phyloP scores from a whole-genome alignment of 30 jellyfish, hydroid and myxozoan genomes.

The Aurelia aurita region DNA sequence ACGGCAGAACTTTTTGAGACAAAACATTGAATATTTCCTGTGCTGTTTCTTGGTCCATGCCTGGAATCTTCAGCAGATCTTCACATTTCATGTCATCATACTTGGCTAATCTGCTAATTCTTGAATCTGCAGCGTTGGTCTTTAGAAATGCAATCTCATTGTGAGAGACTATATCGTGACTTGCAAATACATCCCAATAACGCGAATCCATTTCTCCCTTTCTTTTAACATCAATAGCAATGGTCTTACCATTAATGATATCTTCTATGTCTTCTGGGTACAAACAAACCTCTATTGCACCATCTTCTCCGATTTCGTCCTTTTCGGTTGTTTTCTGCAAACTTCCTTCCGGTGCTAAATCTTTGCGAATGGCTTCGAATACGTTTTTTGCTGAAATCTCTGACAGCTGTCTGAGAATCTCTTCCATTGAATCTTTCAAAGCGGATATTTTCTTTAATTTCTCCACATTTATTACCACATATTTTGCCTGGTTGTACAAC shows the following conservation, averaged over 20 bases:
- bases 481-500: not conserved
- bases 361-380: not conserved
- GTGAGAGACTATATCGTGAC: not conserved
- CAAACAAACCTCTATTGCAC: not conserved
- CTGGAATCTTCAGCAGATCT: slow-evolving; percentile 3
- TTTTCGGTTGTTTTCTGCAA: not conserved
- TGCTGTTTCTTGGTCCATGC: not conserved
- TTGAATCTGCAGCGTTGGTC: not conserved
- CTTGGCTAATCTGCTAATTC: not conserved
- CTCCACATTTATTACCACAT: slow-evolving; percentile 12
- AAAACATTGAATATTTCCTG: not conserved
- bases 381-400: not conserved
- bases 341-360: not conserved
- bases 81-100: not conserved
- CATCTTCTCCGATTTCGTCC: not conserved
- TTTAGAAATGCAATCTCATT: slow-evolving; percentile 1
- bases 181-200: slow-evolving; percentile 2
- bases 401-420: not conserved
- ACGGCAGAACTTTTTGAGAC: not conserved
- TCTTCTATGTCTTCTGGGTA: slow-evolving; percentile 8
- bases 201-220: not conserved
- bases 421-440: not conserved
- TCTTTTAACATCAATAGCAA: slow-evolving; percentile 7
- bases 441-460: not conserved
- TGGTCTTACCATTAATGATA: not conserved